phyloP scores from a whole-genome alignment of 2,113 vertebrate genomes.

The Thymallus thymallus region DNA sequence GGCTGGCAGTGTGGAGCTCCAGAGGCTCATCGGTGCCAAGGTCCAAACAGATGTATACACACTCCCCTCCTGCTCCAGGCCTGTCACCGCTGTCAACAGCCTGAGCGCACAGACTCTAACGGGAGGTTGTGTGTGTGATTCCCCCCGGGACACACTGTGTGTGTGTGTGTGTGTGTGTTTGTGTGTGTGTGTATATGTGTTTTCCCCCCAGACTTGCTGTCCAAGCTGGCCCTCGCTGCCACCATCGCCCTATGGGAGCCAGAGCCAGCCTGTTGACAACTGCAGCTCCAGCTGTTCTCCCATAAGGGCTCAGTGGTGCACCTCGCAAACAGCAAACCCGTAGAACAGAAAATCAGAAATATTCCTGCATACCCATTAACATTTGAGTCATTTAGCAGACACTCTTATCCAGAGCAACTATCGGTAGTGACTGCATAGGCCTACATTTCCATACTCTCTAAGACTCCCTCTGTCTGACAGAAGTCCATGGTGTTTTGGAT shows the following conservation, averaged over 20 bases:
- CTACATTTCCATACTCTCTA: slow-evolving; percentile 8
- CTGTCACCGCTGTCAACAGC: slow-evolving; percentile 60
- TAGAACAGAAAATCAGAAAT: neutral
- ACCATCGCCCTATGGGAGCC: slow-evolving; percentile 30
- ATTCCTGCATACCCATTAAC: neutral
- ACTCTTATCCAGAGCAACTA: neutral
- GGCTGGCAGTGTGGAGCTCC: slow-evolving; percentile 25
- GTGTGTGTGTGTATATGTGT: slow-evolving; percentile 8
- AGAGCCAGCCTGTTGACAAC: slow-evolving; percentile 32
- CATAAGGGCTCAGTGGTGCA: slow-evolving; percentile 24
- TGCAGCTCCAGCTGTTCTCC: slow-evolving; percentile 57
- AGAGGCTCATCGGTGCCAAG: slow-evolving; percentile 24
- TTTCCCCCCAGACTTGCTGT: slow-evolving; percentile 50
- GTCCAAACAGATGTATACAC: slow-evolving; percentile 50
- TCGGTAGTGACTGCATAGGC: neutral
- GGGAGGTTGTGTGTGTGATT: slow-evolving; percentile 31
- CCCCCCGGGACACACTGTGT: slow-evolving; percentile 43
- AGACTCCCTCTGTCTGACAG: slow-evolving; percentile 3
- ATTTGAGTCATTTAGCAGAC: too few species aligned
- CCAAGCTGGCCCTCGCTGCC: slow-evolving; percentile 22
- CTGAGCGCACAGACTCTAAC: slow-evolving; percentile 47
- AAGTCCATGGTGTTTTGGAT: neutral
- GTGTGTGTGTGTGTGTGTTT: slow-evolving; percentile 25
- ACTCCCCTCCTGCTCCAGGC: slow-evolving; percentile 20
- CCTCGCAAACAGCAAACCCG: neutral